phyloP scores from a whole-genome alignment of 2,797 vertebrate species.

The Sitta carolinensis region DNA sequence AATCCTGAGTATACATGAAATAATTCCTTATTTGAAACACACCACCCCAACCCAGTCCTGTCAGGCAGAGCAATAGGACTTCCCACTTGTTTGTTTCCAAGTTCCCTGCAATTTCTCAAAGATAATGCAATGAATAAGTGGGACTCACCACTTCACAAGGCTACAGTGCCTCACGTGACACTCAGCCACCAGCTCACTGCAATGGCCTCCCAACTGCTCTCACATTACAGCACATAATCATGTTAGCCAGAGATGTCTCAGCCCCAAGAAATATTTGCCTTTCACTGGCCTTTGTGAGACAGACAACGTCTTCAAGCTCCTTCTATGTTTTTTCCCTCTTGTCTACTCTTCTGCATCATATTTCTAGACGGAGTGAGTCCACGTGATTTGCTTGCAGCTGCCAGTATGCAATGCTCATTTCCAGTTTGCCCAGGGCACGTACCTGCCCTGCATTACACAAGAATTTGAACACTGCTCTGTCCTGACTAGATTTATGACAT shows the following conservation, averaged over 20 bases:
- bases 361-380: neutral
- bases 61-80: neutral
- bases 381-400: neutral
- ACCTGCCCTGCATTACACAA: neutral
- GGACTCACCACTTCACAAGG: neutral
- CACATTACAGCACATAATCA: neutral
- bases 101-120: slow-evolving; percentile 63
- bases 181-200: neutral
- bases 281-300: neutral
- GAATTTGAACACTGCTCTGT: neutral
- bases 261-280: neutral
- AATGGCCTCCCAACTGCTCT: neutral
- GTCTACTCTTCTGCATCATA: neutral
- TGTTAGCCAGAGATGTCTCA: neutral
- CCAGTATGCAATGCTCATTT: neutral
- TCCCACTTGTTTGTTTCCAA: slow-evolving; percentile 30
- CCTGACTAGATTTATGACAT: neutral
- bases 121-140: slow-evolving; percentile 21
- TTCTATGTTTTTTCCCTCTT: neutral
- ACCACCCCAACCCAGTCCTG: neutral
- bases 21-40: slow-evolving; percentile 30
- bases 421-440: rapidly evolving
- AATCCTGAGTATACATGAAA: neutral
- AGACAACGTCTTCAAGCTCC: neutral
- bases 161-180: neutral